Evolutionary conservation across 2,888 invertebrate genomes (phyloP).

Genomic region (Eupeodes latifasciatus): DNA sequence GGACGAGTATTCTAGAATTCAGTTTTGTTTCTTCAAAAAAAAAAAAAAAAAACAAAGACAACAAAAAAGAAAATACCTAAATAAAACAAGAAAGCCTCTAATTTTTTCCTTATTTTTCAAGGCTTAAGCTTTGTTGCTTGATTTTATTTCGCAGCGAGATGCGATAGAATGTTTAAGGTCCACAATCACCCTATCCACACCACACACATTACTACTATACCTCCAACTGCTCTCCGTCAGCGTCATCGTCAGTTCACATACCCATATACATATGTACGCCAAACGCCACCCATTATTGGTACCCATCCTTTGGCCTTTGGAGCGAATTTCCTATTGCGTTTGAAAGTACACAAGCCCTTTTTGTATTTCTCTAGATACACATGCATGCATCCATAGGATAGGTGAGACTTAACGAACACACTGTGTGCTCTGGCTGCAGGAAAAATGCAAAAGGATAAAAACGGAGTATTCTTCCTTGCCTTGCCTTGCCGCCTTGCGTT

Average conservation of each 20-base stretch:
- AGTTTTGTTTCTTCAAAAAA: slow-evolving; percentile 56
- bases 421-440: slow-evolving; percentile 67
- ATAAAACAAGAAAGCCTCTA: slow-evolving; percentile 47
- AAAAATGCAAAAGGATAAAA: slow-evolving; percentile 73
- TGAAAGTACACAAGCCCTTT: slow-evolving; percentile 66
- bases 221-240: no score
- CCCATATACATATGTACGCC: not conserved
- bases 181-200: slow-evolving; percentile 50
- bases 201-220: slow-evolving; percentile 37
- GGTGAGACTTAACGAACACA: slow-evolving; percentile 76
- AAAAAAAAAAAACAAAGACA: slow-evolving; percentile 3
- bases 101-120: slow-evolving; percentile 62
- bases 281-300: slow-evolving; percentile 71
- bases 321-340: slow-evolving; percentile 70
- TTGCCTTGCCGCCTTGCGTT: no score
- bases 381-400: slow-evolving; percentile 71
- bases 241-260: slow-evolving; percentile 22
- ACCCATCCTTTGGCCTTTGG: slow-evolving; percentile 71
- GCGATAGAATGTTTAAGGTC: slow-evolving; percentile 75
- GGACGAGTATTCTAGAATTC: slow-evolving; percentile 69
- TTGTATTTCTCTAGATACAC: slow-evolving; percentile 73
- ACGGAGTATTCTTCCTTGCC: slow-evolving; percentile 64
- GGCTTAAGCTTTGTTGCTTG: slow-evolving; percentile 74
- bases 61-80: slow-evolving; percentile 1
- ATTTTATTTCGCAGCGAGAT: slow-evolving; percentile 70